Evolutionary conservation across 2,888 invertebrate species (phyloP), one percentile per base, ranked within the genome.

Genomic region (Camponotus fellah): DNA sequence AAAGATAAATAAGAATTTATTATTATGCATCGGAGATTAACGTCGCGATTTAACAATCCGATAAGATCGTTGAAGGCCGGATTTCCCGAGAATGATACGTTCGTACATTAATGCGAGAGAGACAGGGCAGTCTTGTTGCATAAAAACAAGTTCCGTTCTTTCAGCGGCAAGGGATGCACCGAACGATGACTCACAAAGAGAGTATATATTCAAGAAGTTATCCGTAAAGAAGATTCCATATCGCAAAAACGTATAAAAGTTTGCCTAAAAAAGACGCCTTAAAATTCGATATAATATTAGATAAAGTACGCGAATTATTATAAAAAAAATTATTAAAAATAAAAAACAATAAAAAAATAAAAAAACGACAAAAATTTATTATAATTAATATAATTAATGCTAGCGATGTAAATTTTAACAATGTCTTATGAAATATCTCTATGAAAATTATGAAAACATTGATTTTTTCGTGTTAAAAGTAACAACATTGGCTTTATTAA

Each of bases 91-190:
- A 2, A 43, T 56, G 56, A 32, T 77, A 26, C 26, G 56, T 32
- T 14, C 12, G 2, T 32, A 32, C 12, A n/a, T 66, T 37, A 9
- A 49, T 37, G 40, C 14, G 69, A 68, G 9, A n/a, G 5, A 5
- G 14, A 46, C 3, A 12, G 6, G 46, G 10, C 14, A 40, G 32
- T 60, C 9, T 60, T 12, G 14, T 40, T 4, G n/a, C 17, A 17
- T 10, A 58, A 76, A 76, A 76, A 66, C 49, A 9, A 49, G 26
- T 12, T 3, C 6, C n/a, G 6, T 75, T 64, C 49, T 76, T 75
- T 68, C 40, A 2, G 34, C 9, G 2, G 34, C 43, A 9, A 34
- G 9, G 32, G 64, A 46, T 46, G 10, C 21, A 14, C 32, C 0
- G 60, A 12, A 2, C 10, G 43, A 77, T 68, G 37, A 76, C n/a